Conservation (phyloP, 2,888 invertebrate genomes). For the Poecilobothrus nobilitatus region DNA sequence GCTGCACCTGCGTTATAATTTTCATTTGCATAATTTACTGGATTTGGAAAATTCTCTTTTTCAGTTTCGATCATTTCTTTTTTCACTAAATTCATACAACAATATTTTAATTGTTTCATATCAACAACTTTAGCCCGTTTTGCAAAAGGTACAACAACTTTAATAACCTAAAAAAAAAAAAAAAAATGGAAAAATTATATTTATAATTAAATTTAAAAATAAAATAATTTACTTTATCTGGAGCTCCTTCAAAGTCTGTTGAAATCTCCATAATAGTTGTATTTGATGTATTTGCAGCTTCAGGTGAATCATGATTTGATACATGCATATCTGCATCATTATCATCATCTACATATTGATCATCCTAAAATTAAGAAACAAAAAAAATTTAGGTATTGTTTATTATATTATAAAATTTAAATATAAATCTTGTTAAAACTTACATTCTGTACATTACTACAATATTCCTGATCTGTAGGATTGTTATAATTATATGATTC, state of each 20-base stretch:
- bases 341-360: slow-evolving; percentile 34
- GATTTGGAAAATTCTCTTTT: slow-evolving; percentile 26
- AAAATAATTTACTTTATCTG: slow-evolving; percentile 44
- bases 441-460: slow-evolving; percentile 36
- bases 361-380: neutral
- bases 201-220: neutral
- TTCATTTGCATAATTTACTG: slow-evolving; percentile 28
- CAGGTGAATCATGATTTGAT: slow-evolving; percentile 29
- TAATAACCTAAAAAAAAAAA: slow-evolving; percentile 49
- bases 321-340: slow-evolving; percentile 37
- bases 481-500: slow-evolving; percentile 49
- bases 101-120: slow-evolving; percentile 72
- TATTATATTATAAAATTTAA: neutral
- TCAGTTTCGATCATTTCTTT: slow-evolving; percentile 25
- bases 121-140: slow-evolving; percentile 78
- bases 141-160: slow-evolving; percentile 69
- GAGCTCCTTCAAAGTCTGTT: slow-evolving; percentile 57
- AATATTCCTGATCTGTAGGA: slow-evolving; percentile 49
- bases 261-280: slow-evolving; percentile 42
- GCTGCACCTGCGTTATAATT: slow-evolving; percentile 43
- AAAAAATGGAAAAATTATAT: neutral
- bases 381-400: neutral
- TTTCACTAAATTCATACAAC: slow-evolving; percentile 61
- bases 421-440: slow-evolving; percentile 21
- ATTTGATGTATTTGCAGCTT: slow-evolving; percentile 24